Evolutionary conservation across 2,888 invertebrate species (phyloP), one percentile per base, ranked within the genome.

Genomic region (Oligia fasciuncula): DNA sequence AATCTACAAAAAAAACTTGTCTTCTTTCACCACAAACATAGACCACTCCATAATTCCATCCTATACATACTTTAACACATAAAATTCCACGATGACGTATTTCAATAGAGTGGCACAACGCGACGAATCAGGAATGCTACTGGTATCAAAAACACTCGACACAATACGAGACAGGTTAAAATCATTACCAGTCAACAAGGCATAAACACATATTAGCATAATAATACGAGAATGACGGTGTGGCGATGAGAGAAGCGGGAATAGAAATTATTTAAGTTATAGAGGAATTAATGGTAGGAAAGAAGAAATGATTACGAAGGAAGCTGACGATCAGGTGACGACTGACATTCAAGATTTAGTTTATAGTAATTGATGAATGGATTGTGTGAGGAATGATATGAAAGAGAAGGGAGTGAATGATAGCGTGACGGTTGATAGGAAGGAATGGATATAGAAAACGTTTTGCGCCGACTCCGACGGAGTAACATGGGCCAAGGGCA

Each of bases 201-300:
- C 81, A 89, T 89, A 85, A 85, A 91, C 87, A 81, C 85, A 88
- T 83, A 90, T 90, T 87, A 90, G 76, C 84, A 88, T 90, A 87
- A 87, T 89, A 83, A 86, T 86, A 85, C 57, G 66, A 71, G 82
- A 76, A 84, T 81, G 74, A 77, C 57, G 57, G 57, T 74, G 67
- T 71, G 74, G 81, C 73, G 51, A 70, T n/a, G 63, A 76, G 70
- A 68, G 71, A 46, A 83, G 85, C 78, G 81, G 73, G 60, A 3
- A 70, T 19, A 43, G 29, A 54, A 35, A 49, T 67, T 0, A 51
- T 73, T 60, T 35, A 49, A 73, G 43, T 57, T 51, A 35, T 40
- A 29, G 14, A 9, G 60, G 3, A 49, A 13, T 1, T 67, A 6
- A 19, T 43, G n/a, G 3, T 43, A 40, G 43, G 40, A 35, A 77